Evolutionary conservation across 1,140 invertebrate species (phyloP), one percentile per base, ranked within the genome.

Genomic region (Arion vulgaris): DNA sequence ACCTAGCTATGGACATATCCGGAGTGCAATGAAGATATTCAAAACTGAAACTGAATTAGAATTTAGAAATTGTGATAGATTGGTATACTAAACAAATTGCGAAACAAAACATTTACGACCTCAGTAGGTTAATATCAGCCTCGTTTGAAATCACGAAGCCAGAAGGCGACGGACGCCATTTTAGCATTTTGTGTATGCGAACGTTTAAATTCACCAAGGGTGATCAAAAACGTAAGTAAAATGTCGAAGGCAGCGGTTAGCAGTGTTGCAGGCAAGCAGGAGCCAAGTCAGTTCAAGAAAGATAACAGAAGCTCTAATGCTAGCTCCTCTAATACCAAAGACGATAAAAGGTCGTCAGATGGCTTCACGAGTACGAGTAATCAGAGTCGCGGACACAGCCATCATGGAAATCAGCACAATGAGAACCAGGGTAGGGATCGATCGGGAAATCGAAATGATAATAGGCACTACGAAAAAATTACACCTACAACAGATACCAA

Each of bases 241-340:
- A 81, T 81, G 80, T 81, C 80, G 26, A 81, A 81, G 32, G 1
- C 68, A 17, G 80, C 69, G 32, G 34, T 62, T 9, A 82, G 76
- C 66, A 79, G 28, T 15, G 45, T 39, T 23, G 53, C 84, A 15
- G 51, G 26, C 39, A 85, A 82, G 79, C 51, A 68, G 69, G 84
- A 85, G 4, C 82, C 53, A 45, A 85, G 73, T 51, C 38, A 39
- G 28, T 73, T 68, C 32, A 81, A 81, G 34, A 81, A 81, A 81
- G 80, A 81, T n/a, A 81, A 53, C 80, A 81, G 71, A 57, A 28
- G 0, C 17, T 28, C 41, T n/a, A 69, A 26, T 15, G 39, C 41
- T 51, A 66, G 32, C 19, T 41, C 32, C 26, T 28, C 28, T 17
- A 26, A 41, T 28, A 83, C 36, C 36, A 39, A 53, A 39, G 28